phyloP scores from a whole-genome alignment of 2,113 vertebrate genomes.

The Thermophis baileyi region DNA sequence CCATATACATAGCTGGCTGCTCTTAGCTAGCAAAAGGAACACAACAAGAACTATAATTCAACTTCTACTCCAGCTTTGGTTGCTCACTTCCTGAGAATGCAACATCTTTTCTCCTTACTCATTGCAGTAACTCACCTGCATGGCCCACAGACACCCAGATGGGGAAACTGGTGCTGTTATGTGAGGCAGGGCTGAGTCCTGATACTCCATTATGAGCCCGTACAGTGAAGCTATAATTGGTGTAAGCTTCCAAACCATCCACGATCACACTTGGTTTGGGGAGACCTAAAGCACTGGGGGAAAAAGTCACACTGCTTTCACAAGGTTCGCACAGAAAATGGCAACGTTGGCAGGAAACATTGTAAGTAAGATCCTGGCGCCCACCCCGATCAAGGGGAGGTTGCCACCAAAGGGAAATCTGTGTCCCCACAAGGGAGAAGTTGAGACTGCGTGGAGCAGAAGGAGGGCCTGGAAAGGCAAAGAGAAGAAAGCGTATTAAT shows the following conservation, averaged over 20 bases:
- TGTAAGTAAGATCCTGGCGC: conserved; percentile 71
- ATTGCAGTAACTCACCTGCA: conserved; percentile 64
- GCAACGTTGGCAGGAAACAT: conserved; percentile 67
- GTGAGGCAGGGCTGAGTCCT: conserved; percentile 42
- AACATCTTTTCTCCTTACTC: background rate
- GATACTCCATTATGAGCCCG: conserved; percentile 73
- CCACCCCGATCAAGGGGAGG: conserved; percentile 66
- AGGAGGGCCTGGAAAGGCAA: conserved; percentile 67
- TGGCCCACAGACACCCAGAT: conserved; percentile 63
- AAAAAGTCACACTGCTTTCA: conserved; percentile 56
- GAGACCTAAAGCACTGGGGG: conserved; percentile 59
- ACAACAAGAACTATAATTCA: background rate
- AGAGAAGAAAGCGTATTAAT: conserved; percentile 5
- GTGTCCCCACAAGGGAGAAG: conserved; percentile 64
- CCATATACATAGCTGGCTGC: background rate
- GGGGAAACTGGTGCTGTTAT: conserved; percentile 43
- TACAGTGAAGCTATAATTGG: conserved; percentile 72
- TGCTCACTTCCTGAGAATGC: background rate
- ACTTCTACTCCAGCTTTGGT: background rate
- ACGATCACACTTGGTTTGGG: conserved; percentile 44
- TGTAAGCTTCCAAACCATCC: conserved; percentile 66
- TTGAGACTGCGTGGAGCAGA: conserved; percentile 70
- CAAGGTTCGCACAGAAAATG: conserved; percentile 63
- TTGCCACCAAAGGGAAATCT: conserved; percentile 70
- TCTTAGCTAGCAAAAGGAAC: background rate